Evolutionary conservation across 1,140 invertebrate genomes (phyloP), one percentile per base, ranked within the genome.

Genomic region (Campodea augens): DNA sequence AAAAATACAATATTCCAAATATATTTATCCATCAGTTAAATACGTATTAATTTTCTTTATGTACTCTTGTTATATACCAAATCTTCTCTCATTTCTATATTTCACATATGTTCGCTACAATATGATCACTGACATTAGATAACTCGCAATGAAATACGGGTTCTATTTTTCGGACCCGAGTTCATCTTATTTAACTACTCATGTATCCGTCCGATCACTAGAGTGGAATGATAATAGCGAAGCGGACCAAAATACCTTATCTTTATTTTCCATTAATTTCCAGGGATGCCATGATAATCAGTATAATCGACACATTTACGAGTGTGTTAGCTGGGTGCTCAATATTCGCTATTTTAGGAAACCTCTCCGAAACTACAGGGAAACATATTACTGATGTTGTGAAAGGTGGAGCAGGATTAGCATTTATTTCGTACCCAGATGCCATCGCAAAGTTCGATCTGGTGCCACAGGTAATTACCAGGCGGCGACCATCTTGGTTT

Each of bases 281-380:
- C 13, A 47, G 67, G 38, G 70, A 72, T 56, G 60, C 66, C 4
- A 52, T 69, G 25, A 63, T 68, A 32, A 65, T 71, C 49, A 65
- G 64, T 41, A 54, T 64, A 23, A 56, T 67, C 49, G 70, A 71
- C 50, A 68, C 67, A n/a, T 53, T 59, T 38, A 72, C 70, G 4
- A 68, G 63, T 25, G 51, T 72, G 32, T 41, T 71, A 4, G 68
- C 70, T 12, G 68, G 68, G n/a, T 58, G 68, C 38, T 65, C 68
- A 21, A 58, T 70, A 32, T 70, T 71, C 52, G 59, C 66, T 15
- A 60, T 72, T 39, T 59, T 71, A 18, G 60, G 60, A 22, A 54
- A 61, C 49, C 44, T 69, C 58, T 59, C 65, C 4, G 25, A 50
- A 21, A 52, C 59, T 15, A 47, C 60, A n/a, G 44, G 53, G 20